Base-by-base conservation (phyloP, 2,888 invertebrate genomes). In the Notocelia uddmanniana region DNA sequence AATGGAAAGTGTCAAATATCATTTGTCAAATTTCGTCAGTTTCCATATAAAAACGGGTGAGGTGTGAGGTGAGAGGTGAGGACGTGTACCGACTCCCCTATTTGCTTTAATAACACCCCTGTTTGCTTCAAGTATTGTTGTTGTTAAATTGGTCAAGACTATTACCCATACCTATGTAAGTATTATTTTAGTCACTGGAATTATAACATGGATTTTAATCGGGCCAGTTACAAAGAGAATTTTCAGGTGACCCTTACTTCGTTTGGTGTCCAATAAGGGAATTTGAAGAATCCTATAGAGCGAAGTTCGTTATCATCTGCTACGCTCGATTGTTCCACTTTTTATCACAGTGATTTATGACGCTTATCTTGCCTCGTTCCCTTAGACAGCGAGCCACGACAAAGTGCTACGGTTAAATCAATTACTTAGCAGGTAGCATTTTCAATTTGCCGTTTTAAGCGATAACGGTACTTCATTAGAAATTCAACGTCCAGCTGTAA, bases 301-400 rank as follows among this genome's bases (percentile, higher is more conserved):
- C 73, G 73, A 79, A 77, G 75, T 76, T 76, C 74, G 74, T 75
- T 80, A 69, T 69, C 73, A 62, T 63, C 55, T 31, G 59, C 75
- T 68, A 52, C 76, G 70, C 75, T 77, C 77, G 76, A 77, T 79
- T 82, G 81, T 80, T 80, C 79, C 76, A 83, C 79, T 85, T 85
- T 86, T 89, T 91, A 90, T 88, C 89, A 78, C 75, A 71, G 80
- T 89, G 89, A 91, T 91, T 91, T 89, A 91, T 89, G 83, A 78
- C 77, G 79, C 85, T 88, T 90, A 91, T 90, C 90, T 86, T 77
- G 74, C 77, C 79, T 77, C 76, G 78, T 80, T 82, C 77, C 80
- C 81, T 83, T 76, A 74, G 87, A 88, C 87, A 87, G 83, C 81
- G 81, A 79, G 80, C 78, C 79, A 77, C 78, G 81, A 87, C 87